Evolutionary conservation across 2,888 invertebrate species (phyloP), one percentile per base, ranked within the genome.

Genomic region (Tineola bisselliella): DNA sequence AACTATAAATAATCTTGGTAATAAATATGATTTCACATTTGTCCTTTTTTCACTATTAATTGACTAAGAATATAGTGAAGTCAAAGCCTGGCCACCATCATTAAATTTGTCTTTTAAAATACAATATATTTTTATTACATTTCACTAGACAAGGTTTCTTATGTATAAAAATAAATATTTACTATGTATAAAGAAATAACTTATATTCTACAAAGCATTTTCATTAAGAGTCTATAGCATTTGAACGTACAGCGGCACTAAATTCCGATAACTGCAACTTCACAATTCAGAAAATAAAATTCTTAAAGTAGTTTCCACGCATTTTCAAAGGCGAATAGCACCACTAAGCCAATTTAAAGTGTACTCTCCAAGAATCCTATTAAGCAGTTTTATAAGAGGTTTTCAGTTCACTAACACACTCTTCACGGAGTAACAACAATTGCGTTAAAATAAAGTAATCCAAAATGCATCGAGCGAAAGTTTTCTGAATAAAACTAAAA

Each of bases 401-500:
- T 48, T 48, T 48, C 15, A 48, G 18, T 17, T 15, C 48, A 38
- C 11, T 38, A 38, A 38, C 3, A 38, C 3, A 38, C 38, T 38
- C 3, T 38, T 38, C 3, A 38, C 25, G 10, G 3, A 38, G 38
- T n/a, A 38, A 38, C 38, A 38, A 38, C 38, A 38, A 38, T 38
- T n/a, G 38, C 3, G 38, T 38, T 58, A 31, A 58, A 58, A 58
- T 33, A 31, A 17, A 12, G 58, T 33, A 58, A 58, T 58, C 19
- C 58, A 58, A 58, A 58, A 58, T 58, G 58, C 58, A 58, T 58
- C 58, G 2, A 58, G 58, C 54, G 33, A 58, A 56, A 56, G 56
- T 33, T 58, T 33, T 15, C 33, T 13, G 31, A 58, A 74, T 74
- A 72, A 70, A 75, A 74, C 74, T 73, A 69, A 70, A 75, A 75